These are phyloP conservation scores for Gambusia affinis DNA, from an alignment of 2,113 vertebrate species.

Conservation along the genomic window DNA sequence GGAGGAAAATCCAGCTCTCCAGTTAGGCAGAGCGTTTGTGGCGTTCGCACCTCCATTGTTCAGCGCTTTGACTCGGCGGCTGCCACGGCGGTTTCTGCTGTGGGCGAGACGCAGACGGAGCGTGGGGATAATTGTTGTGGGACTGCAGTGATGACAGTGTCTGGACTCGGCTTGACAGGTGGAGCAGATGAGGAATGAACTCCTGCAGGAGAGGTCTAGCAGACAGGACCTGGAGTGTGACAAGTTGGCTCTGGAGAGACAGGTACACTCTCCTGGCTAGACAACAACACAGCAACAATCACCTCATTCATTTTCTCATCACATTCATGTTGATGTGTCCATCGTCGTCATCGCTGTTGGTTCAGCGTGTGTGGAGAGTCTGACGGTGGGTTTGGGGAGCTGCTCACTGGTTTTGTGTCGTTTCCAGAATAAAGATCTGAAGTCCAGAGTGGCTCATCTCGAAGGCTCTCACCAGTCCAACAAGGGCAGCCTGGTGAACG, in stretches of 20 bases:
- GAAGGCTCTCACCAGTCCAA: conserved; percentile 91
- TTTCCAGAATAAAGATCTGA: conserved; percentile 92
- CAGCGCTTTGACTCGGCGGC: conserved; percentile 39
- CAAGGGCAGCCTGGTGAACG: conserved; percentile 90
- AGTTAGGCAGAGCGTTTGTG: conserved; percentile 35
- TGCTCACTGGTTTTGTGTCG: conserved; percentile 1
- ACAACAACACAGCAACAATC: conserved; percentile 41
- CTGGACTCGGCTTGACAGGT: conserved; percentile 83
- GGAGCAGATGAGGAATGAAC: conserved; percentile 94
- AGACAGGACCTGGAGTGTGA: conserved; percentile 97
- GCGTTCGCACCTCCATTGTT: conserved; percentile 42
- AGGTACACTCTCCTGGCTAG: conserved; percentile 83
- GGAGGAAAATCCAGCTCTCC: conserved; percentile 51
- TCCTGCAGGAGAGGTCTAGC: conserved; percentile 92
- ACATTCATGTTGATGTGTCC: conserved; percentile 31
- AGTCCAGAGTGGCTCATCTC: conserved; percentile 88
- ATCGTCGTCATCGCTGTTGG: conserved; percentile 15
- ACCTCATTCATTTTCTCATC: conserved; percentile 55
- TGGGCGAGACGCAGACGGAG: conserved; percentile 29
- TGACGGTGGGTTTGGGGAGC: neutral
- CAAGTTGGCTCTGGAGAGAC: conserved; percentile 96
- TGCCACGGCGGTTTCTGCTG: conserved; percentile 32
- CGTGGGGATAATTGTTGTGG: conserved; percentile 63
- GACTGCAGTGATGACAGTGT: conserved; percentile 64
- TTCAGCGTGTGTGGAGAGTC: neutral